Evolutionary conservation across 1,140 invertebrate species (phyloP), one percentile per base, ranked within the genome.

Genomic region (Muscidifurax raptorellus): DNA sequence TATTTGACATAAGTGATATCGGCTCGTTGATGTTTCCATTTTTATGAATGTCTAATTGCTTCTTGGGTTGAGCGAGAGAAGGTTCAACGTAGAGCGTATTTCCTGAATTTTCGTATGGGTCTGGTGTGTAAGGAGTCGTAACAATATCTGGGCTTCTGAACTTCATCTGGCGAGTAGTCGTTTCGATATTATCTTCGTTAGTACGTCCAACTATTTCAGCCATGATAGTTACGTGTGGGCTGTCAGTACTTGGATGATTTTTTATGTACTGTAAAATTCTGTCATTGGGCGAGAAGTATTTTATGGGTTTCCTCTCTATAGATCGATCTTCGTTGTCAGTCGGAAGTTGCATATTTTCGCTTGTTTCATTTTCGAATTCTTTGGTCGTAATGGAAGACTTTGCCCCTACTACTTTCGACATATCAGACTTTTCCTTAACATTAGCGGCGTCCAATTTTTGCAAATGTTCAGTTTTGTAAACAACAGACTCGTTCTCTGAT

Each of bases 221-320:
- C 5, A 25, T 22, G 13, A 36, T 25, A 25, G 44, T 32, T 5
- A n/a, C 18, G 0, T 32, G 22, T 22, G 52, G 36, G 75, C 59
- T 59, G 25, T 85, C 77, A 78, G 69, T 47, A 81, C 76, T 78
- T 86, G 85, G 77, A 87, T 87, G 82, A 85, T 86, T 86, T 82
- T 87, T 87, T 59, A 83, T 83, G 71, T 89, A 89, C 5, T 88
- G 79, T n/a, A 88, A 18, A 52, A 89, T 80, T 77, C 87, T 75
- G 77, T 90, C 87, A 6, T 59, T 81, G 2, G 87, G 86, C 25
- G 90, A 89, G 72, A 88, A 89, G 86, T 90, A 90, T 76, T 88
- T 89, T 47, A 86, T 90, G 10, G 89, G 88, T 28, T 85, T 80
- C 40, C 82, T 77, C 25, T 87, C 86, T 12, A 86, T 80, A 3